These are phyloP conservation scores for Euleptes europaea DNA, from an alignment of 2,113 vertebrate species.

Conservation along the genomic window DNA sequence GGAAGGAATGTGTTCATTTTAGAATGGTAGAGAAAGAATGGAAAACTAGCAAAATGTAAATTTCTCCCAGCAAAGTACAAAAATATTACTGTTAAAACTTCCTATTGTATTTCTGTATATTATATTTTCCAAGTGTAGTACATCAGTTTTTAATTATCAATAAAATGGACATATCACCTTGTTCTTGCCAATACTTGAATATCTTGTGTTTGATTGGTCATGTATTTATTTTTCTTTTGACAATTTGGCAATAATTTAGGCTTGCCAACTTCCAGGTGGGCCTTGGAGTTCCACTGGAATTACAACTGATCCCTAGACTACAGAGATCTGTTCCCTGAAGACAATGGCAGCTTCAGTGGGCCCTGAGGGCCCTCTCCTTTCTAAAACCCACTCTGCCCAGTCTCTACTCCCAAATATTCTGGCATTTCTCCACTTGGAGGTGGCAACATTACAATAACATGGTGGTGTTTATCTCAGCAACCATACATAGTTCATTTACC, in stretches of 20 bases:
- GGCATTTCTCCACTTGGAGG: too few relatives aligned
- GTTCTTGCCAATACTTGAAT: background rate
- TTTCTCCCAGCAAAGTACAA: conserved; percentile 6
- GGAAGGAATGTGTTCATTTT: background rate
- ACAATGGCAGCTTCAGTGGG: too few relatives aligned
- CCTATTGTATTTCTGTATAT: background rate
- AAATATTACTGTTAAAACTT: background rate
- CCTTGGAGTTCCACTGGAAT: too few relatives aligned
- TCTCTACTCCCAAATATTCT: too few relatives aligned
- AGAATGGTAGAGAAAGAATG: background rate
- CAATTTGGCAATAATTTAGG: background rate
- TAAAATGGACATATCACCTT: background rate
- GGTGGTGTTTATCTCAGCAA: background rate
- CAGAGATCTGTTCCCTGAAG: too few relatives aligned
- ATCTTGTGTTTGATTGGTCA: background rate
- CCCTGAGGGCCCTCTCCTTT: too few relatives aligned
- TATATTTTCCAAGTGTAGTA: background rate
- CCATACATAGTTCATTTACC: background rate
- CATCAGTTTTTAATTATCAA: background rate
- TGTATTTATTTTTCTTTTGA: conserved; percentile 5
- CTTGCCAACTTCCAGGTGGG: too few relatives aligned
- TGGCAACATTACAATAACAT: too few relatives aligned
- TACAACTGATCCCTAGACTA: too few relatives aligned
- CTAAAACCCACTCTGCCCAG: too few relatives aligned
- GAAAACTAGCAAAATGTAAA: background rate